Conservation (phyloP, 2,113 vertebrate species). For the Lepus europaeus region DNA sequence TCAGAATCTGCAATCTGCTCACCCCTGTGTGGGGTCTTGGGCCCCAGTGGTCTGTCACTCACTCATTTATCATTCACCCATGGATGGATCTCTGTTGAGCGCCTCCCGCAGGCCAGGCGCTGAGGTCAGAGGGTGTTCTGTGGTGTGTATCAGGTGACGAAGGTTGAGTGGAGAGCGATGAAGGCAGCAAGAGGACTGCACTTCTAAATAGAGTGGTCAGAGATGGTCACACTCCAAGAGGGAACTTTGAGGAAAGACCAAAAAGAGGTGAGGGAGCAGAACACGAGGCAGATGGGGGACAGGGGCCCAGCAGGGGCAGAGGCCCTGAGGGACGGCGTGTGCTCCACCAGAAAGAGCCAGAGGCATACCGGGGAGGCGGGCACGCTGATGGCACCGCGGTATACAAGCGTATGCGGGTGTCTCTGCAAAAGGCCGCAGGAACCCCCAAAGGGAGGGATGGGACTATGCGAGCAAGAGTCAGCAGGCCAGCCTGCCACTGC, state of each 20-base stretch:
- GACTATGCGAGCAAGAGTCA: rapidly evolving
- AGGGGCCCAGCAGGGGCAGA: not conserved
- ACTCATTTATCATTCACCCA: not conserved
- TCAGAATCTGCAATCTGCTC: not conserved
- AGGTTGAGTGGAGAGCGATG: not conserved
- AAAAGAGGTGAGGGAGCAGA: not conserved
- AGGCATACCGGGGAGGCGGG: not conserved
- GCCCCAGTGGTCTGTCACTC: not conserved
- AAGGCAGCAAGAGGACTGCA: not conserved
- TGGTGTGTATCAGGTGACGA: no score
- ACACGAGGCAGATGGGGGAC: not conserved
- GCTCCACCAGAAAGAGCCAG: not conserved
- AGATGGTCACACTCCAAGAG: not conserved
- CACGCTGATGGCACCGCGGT: rapidly evolving
- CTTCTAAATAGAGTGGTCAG: not conserved
- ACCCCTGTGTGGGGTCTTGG: not conserved
- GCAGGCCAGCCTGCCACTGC: no score
- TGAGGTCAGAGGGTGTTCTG: no score
- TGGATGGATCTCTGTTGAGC: not conserved
- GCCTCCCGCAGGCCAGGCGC: no score
- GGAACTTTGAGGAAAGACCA: not conserved
- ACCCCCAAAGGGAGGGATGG: not conserved
- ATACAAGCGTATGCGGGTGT: not conserved
- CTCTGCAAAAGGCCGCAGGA: not conserved
- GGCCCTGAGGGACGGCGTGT: not conserved